Evolutionary conservation across 1,140 invertebrate species (phyloP).

Genomic region (Drosophila oshimai): DNA sequence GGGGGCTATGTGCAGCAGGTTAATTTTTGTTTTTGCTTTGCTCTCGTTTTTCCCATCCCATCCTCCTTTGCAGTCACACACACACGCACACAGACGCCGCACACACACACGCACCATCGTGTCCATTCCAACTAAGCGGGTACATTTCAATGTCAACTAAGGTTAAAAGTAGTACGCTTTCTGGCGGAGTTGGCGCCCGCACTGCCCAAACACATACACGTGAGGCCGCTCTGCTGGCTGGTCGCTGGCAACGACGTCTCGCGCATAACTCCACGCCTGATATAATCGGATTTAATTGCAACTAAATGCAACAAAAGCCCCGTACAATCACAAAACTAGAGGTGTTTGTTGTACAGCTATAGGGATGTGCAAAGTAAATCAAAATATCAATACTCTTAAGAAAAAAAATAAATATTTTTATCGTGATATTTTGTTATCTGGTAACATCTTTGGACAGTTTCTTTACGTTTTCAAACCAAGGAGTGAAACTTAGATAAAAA

Average conservation of each 20-base stretch:
- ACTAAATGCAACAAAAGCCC: conserved; percentile 56
- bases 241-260: conserved; percentile 32
- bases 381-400: too few relatives aligned
- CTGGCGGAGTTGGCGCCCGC: conserved; percentile 39
- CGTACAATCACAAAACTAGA: conserved; percentile 70
- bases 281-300: conserved; percentile 48
- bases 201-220: conserved; percentile 50
- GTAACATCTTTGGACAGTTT: too few relatives aligned
- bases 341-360: too few relatives aligned
- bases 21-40: conserved; percentile 19
- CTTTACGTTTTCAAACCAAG: too few relatives aligned
- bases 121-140: conserved; percentile 64
- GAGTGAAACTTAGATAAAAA: too few relatives aligned
- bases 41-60: conserved; percentile 20
- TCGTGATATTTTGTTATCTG: too few relatives aligned
- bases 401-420: too few relatives aligned
- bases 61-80: conserved; percentile 47
- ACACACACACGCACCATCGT: conserved; percentile 38
- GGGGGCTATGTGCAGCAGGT: conserved; percentile 16
- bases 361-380: too few relatives aligned
- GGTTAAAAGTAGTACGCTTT: conserved; percentile 75
- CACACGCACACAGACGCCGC: conserved; percentile 20
- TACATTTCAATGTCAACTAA: conserved; percentile 81
- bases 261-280: conserved; percentile 51
- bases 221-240: conserved; percentile 38